These are phyloP conservation scores for Papilio glaucus DNA, from an alignment of 1,140 invertebrate genomes.

Conservation along the genomic window DNA sequence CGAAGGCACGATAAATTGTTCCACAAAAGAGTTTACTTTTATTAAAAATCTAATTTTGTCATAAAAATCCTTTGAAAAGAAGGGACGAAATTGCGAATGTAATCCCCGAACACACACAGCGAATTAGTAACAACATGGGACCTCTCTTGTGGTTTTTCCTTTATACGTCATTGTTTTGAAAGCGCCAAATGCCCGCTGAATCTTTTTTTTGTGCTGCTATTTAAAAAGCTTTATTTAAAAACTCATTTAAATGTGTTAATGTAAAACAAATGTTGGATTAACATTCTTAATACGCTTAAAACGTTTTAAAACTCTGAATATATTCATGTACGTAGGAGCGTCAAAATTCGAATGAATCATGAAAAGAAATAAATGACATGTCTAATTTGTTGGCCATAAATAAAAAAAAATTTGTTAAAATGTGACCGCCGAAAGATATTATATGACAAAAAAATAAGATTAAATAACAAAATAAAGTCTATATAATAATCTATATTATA, in stretches of 20 bases:
- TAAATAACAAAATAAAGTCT: too few relatives aligned
- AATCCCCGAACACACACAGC: conserved; percentile 17
- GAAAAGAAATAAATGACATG: too few relatives aligned
- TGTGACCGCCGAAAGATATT: too few relatives aligned
- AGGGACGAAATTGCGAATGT: conserved; percentile 28
- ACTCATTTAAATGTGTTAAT: conserved; percentile 14
- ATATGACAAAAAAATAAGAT: too few relatives aligned
- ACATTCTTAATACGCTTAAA: neutral
- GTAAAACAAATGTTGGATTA: neutral
- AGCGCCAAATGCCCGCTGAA: conserved; percentile 1
- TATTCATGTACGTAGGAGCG: too few relatives aligned
- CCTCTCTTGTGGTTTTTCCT: conserved; percentile 13
- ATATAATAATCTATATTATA: too few relatives aligned
- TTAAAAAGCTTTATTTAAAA: conserved; percentile 25
- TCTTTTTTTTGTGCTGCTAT: neutral
- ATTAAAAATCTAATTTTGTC: conserved; percentile 25
- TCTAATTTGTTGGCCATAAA: too few relatives aligned
- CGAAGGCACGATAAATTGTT: neutral
- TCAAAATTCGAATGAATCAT: too few relatives aligned
- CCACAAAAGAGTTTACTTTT: neutral
- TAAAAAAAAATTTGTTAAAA: too few relatives aligned
- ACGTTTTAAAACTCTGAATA: neutral
- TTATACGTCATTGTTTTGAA: conserved; percentile 25
- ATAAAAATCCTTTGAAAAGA: conserved; percentile 27
- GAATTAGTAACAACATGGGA: conserved; percentile 21